These are phyloP conservation scores for Dolichomitus sp. DNA, from an alignment of 2,888 invertebrate species.

Conservation along the genomic window DNA sequence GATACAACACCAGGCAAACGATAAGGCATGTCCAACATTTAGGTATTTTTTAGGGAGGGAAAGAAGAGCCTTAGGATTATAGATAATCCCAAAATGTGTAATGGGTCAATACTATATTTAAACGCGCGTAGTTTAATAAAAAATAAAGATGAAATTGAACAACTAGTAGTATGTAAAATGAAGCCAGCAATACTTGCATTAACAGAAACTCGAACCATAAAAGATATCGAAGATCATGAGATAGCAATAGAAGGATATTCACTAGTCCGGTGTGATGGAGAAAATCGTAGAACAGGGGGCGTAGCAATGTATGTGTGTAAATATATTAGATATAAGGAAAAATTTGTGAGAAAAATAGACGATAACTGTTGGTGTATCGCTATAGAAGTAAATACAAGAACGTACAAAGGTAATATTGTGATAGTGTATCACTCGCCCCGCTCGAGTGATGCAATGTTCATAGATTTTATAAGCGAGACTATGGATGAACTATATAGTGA, in stretches of 20 bases:
- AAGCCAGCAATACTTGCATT: slow-evolving; percentile 27
- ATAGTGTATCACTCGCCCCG: slow-evolving; percentile 30
- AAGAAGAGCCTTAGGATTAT: too few relatives aligned
- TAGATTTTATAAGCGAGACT: slow-evolving; percentile 3
- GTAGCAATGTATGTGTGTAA: slow-evolving; percentile 50
- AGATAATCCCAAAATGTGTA: too few relatives aligned
- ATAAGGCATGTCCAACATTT: too few relatives aligned
- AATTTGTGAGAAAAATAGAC: background rate
- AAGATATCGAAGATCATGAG: slow-evolving; percentile 36
- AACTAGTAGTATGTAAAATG: slow-evolving; percentile 23
- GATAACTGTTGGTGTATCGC: slow-evolving; percentile 37
- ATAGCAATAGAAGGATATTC: slow-evolving; percentile 42
- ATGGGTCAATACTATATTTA: too few relatives aligned
- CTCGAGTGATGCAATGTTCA: background rate
- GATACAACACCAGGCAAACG: too few relatives aligned
- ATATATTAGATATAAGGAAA: background rate
- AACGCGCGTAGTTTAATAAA: too few relatives aligned
- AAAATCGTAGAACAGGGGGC: slow-evolving; percentile 47
- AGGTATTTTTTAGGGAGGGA: too few relatives aligned
- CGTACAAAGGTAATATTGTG: slow-evolving; percentile 6
- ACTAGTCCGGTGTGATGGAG: slow-evolving; percentile 39
- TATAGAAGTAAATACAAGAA: background rate
- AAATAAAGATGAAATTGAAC: too few relatives aligned
- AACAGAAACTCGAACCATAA: slow-evolving; percentile 36
- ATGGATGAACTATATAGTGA: background rate